Conservation (phyloP, 1,140 invertebrate species). For the Procambarus virginalis region DNA sequence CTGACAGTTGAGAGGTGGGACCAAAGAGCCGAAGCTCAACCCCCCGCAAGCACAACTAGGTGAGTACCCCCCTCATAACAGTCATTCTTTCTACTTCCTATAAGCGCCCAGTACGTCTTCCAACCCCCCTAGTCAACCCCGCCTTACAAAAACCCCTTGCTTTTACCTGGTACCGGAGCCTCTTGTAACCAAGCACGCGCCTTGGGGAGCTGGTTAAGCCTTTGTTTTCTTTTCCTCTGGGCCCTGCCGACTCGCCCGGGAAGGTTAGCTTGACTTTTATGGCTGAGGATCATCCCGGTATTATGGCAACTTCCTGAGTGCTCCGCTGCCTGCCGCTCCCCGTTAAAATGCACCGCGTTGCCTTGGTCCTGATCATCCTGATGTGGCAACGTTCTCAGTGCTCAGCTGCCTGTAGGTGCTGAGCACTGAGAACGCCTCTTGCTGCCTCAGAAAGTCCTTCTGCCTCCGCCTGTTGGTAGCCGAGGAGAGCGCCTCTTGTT, state of each 20-base stretch:
- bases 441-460: too few species aligned
- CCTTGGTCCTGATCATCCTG: too few species aligned
- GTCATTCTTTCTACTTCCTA: not conserved
- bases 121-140: not conserved
- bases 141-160: not conserved
- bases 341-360: too few species aligned
- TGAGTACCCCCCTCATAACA: not conserved
- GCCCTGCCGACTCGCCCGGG: not conserved
- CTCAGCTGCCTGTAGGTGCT: too few species aligned
- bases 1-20: too few species aligned
- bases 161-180: not conserved
- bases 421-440: too few species aligned
- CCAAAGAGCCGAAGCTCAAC: too few species aligned
- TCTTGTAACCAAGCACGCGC: conserved; percentile 8
- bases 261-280: not conserved
- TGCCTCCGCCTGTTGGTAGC: too few species aligned
- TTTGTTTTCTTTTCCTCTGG: not conserved
- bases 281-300: not conserved
- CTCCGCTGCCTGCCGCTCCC: not conserved
- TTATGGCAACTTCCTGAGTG: not conserved
- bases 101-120: not conserved
- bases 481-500: too few species aligned
- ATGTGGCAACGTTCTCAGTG: too few species aligned
- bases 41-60: too few species aligned
- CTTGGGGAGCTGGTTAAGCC: not conserved